phyloP scores from a whole-genome alignment of 2,113 vertebrate species.

The Catharus minimus region DNA sequence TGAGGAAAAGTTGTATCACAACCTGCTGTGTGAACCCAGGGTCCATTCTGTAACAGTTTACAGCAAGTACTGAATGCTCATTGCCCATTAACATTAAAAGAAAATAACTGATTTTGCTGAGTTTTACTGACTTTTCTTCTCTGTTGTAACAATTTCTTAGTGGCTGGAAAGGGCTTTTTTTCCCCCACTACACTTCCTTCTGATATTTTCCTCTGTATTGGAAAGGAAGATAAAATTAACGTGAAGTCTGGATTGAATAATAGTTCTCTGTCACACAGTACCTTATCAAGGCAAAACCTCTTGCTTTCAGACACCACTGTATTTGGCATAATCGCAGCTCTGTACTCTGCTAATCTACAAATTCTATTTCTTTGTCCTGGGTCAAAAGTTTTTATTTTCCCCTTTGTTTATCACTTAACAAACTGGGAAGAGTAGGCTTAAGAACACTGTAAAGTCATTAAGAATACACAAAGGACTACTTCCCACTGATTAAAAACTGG shows the following conservation, averaged over 20 bases:
- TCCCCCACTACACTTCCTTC: background rate
- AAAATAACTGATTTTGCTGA: background rate
- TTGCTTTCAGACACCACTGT: background rate
- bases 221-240: background rate
- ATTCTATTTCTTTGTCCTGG: background rate
- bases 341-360: background rate
- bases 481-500: background rate
- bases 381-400: background rate
- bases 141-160: background rate
- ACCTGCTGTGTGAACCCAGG: background rate
- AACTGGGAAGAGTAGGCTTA: background rate
- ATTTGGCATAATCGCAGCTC: background rate
- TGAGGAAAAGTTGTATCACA: background rate
- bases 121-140: background rate
- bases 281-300: background rate
- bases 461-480: background rate
- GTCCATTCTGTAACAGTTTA: background rate
- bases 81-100: background rate
- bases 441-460: background rate
- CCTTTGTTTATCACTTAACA: background rate
- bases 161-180: background rate
- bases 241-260: background rate
- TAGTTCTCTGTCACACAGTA: background rate
- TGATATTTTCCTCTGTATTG: background rate
- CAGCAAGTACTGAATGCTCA: background rate